Conservation (phyloP, 2,888 invertebrate species). For the Lepidocyrtoides sp. region DNA sequence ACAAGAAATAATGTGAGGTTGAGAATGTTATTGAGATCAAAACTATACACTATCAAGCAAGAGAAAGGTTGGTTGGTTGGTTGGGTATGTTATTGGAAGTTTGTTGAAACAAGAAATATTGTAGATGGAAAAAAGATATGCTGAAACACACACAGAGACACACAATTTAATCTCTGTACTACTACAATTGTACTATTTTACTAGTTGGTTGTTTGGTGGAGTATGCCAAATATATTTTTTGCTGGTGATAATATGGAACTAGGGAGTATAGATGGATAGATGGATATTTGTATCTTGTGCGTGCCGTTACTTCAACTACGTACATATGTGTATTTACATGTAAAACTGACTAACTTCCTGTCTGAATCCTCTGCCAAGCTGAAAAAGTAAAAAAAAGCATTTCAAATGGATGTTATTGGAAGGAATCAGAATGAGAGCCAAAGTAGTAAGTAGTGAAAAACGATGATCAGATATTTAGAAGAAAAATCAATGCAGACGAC, state of each 20-base stretch:
- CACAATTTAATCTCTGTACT: not conserved
- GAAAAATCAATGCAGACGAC: no score
- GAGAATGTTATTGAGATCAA: constrained; percentile 26
- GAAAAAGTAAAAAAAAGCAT: not conserved
- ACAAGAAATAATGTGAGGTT: constrained; percentile 50
- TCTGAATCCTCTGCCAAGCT: constrained; percentile 63
- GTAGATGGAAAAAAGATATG: constrained; percentile 1
- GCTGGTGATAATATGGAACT: no score
- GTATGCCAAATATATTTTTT: constrained; percentile 28
- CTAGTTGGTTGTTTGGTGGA: no score
- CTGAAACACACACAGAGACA: no score
- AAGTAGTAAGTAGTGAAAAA: not conserved
- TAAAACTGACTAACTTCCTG: constrained; percentile 75
- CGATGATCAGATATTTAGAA: not conserved
- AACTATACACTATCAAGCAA: not conserved
- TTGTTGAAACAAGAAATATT: not conserved
- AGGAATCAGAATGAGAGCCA: not conserved
- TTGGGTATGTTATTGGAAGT: no score
- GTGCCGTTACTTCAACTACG: no score
- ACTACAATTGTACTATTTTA: no score
- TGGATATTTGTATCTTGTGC: no score
- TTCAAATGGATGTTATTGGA: not conserved
- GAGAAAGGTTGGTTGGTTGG: not conserved
- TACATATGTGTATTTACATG: no score
- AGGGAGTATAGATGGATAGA: no score